phyloP scores from a whole-genome alignment of 2,797 vertebrate species.

The Spinibarbus caldwelli region DNA sequence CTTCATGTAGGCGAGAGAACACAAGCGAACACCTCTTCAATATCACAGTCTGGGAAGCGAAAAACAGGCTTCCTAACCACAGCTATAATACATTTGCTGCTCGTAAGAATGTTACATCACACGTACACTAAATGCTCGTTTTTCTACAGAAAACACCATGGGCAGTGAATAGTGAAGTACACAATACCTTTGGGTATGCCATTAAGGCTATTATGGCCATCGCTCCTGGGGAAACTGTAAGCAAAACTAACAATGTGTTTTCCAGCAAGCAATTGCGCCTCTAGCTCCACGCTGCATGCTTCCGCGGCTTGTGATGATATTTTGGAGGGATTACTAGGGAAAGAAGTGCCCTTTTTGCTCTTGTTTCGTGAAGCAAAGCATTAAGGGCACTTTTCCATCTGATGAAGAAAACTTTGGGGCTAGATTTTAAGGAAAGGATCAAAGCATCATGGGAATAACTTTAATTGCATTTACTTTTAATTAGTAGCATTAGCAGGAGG shows the following conservation, averaged over 20 bases:
- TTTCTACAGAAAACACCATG: conserved; percentile 53
- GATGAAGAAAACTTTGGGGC: conserved; percentile 56
- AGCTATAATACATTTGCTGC: conserved; percentile 6
- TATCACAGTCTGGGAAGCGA: not conserved
- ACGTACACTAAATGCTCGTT: not conserved
- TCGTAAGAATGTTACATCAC: conserved; percentile 17
- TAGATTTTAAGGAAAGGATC: conserved; percentile 59
- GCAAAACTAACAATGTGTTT: conserved; percentile 71
- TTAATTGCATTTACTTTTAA: conserved; percentile 57
- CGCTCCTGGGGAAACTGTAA: conserved; percentile 67
- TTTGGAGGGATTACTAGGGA: conserved; percentile 69
- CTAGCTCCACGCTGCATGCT: conserved; percentile 59
- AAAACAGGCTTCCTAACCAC: conserved; percentile 12
- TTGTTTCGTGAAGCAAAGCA: conserved; percentile 64
- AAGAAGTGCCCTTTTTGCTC: conserved; percentile 64
- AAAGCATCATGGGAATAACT: conserved; percentile 3
- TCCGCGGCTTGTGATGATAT: conserved; percentile 66
- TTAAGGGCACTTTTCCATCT: conserved; percentile 66
- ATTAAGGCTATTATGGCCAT: conserved; percentile 68
- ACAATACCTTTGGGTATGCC: conserved; percentile 64
- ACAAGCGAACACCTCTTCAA: conserved; percentile 18
- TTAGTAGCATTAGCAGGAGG: conserved; percentile 42
- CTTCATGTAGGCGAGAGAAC: conserved; percentile 6
- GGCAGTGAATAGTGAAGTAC: conserved; percentile 53
- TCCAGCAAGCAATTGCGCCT: conserved; percentile 60